Conservation (phyloP, 2,113 vertebrate genomes). For the Enhydra lutris region DNA sequence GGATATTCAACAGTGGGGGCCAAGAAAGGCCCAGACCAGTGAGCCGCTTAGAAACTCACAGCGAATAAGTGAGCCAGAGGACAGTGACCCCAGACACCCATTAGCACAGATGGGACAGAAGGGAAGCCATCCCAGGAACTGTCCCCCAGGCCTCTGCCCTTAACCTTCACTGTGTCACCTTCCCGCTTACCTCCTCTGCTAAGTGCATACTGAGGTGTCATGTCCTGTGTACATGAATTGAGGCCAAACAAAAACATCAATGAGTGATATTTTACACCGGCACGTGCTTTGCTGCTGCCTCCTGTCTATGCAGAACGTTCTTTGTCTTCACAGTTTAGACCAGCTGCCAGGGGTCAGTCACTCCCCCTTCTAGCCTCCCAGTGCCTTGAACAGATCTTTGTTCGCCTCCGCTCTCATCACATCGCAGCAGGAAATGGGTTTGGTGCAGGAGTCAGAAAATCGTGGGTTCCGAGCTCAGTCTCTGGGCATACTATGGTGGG, state of each 20-base stretch:
- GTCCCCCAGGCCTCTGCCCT: background rate
- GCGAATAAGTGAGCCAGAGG: background rate
- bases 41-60: background rate
- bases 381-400: background rate
- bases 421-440: background rate
- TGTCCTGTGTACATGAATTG: background rate
- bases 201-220: background rate
- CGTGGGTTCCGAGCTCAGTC: background rate
- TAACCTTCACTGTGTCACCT: background rate
- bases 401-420: background rate
- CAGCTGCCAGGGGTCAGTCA: background rate
- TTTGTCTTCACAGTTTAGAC: background rate
- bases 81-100: background rate
- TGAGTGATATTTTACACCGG: rapidly evolving
- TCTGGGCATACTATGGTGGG: background rate
- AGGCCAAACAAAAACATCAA: no score
- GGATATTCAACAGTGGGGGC: background rate
- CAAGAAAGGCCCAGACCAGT: background rate
- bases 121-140: background rate
- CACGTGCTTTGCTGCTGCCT: background rate
- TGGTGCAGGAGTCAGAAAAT: background rate
- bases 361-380: background rate
- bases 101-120: background rate
- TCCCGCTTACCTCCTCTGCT: background rate
- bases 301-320: background rate